Conservation (phyloP, 1,140 invertebrate species). For the Prorops nasuta region DNA sequence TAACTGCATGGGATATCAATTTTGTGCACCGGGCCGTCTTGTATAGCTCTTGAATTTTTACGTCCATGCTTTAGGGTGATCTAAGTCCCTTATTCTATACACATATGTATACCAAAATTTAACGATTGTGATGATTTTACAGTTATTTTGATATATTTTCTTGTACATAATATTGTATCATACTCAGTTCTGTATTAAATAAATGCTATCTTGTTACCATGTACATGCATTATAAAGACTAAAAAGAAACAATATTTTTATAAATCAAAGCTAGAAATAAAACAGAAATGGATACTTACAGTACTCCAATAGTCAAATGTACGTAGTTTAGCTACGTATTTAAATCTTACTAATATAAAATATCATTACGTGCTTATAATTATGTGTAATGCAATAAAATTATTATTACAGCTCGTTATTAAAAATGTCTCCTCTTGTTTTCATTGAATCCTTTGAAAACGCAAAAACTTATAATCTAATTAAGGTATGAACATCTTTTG, state of each 20-base stretch:
- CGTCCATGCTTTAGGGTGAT: neutral
- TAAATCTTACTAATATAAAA: no score
- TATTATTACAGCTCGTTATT: no score
- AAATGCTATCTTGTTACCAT: constrained; percentile 21
- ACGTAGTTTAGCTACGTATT: neutral
- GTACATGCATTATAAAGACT: constrained; percentile 10
- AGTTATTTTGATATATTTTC: constrained; percentile 19
- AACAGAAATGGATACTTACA: no score
- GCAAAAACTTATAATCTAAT: no score
- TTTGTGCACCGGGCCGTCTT: neutral
- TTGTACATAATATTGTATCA: constrained; percentile 7
- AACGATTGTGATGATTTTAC: constrained; percentile 22
- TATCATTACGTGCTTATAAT: no score
- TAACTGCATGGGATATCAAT: neutral
- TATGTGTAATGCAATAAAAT: no score
- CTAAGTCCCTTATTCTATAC: neutral
- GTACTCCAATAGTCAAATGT: no score
- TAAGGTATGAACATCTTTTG: no score
- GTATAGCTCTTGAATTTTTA: neutral
- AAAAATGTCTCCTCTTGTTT: no score
- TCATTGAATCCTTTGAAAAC: no score
- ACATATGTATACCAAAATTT: constrained; percentile 5
- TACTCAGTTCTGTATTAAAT: constrained; percentile 2
- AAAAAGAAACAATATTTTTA: neutral
- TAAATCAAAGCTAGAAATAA: no score